Evolutionary conservation across 1,140 invertebrate species (phyloP).

Genomic region (Drosophila triauraria): DNA sequence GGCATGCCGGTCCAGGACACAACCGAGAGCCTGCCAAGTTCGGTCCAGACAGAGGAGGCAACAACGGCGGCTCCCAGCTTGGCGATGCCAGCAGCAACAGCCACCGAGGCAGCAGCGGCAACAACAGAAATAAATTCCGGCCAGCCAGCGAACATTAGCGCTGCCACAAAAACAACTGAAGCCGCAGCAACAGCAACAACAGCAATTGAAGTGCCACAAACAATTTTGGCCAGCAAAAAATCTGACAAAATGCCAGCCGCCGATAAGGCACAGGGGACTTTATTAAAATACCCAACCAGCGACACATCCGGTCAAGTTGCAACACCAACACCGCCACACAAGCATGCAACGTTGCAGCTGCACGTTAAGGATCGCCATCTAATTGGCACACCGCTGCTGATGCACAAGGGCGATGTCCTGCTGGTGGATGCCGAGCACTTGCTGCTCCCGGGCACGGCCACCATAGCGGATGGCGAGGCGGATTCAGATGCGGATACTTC

Average conservation of each 20-base stretch:
- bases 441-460: slow-evolving; percentile 71
- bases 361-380: slow-evolving; percentile 83
- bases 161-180: slow-evolving; percentile 40
- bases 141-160: slow-evolving; percentile 61
- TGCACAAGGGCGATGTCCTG: slow-evolving; percentile 81
- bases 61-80: slow-evolving; percentile 59
- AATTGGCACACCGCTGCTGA: slow-evolving; percentile 80
- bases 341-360: slow-evolving; percentile 75
- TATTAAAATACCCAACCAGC: slow-evolving; percentile 57
- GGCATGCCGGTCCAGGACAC: slow-evolving; percentile 60
- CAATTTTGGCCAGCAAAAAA: slow-evolving; percentile 63
- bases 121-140: slow-evolving; percentile 41
- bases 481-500: slow-evolving; percentile 20
- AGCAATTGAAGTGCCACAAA: slow-evolving; percentile 64
- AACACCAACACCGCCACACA: slow-evolving; percentile 49
- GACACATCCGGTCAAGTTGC: slow-evolving; percentile 52
- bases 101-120: slow-evolving; percentile 24
- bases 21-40: slow-evolving; percentile 61
- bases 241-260: slow-evolving; percentile 45
- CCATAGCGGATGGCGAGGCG: slow-evolving; percentile 63
- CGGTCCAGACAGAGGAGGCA: slow-evolving; percentile 51
- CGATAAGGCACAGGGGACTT: slow-evolving; percentile 56
- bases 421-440: slow-evolving; percentile 73
- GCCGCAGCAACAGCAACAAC: slow-evolving; percentile 19
- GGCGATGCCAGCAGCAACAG: slow-evolving; percentile 45